Percentiles rank a stretch among this genome's conserved stretches.
Evolutionary conservation across 2,113 vertebrate genomes (phyloP).

Genomic region (Rhinogobius similis): DNA sequence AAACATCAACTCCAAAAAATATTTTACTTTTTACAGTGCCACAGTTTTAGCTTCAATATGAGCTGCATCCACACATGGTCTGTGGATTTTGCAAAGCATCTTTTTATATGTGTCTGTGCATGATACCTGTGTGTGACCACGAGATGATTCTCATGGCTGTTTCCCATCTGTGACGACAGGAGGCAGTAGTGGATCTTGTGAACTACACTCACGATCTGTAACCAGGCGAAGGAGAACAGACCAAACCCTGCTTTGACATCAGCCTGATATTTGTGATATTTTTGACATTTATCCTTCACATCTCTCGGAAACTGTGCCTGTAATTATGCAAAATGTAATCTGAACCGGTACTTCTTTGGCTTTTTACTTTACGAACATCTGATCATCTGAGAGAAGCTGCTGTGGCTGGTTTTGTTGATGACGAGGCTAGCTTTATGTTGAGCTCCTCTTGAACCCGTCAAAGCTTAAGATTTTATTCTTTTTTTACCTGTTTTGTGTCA

Average conservation of each 20-base stretch:
- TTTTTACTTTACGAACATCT: not conserved
- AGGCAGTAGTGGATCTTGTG: not conserved
- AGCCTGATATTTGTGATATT: not conserved
- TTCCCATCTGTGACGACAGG: not conserved
- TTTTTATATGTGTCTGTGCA: too few species aligned
- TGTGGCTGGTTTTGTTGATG: slow-evolving; percentile 20
- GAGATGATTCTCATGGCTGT: not conserved
- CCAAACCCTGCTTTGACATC: too few species aligned
- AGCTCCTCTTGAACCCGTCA: slow-evolving; percentile 29
- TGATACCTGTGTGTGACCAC: too few species aligned
- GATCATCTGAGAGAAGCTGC: slow-evolving; percentile 1
- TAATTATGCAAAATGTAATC: slow-evolving; percentile 41
- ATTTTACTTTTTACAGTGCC: too few species aligned
- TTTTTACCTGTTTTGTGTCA: not conserved
- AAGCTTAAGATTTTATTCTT: slow-evolving; percentile 18
- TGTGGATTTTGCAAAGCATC: too few species aligned
- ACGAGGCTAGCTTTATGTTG: slow-evolving; percentile 54
- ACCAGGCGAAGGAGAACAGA: not conserved
- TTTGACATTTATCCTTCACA: not conserved
- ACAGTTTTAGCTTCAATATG: too few species aligned
- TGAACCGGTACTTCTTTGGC: not conserved
- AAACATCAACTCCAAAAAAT: too few species aligned
- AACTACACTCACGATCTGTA: not conserved
- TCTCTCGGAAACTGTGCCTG: too few species aligned
- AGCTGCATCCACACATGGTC: too few species aligned